Evolutionary conservation across 2,113 vertebrate genomes (phyloP).

Genomic region (Labeo catla): DNA sequence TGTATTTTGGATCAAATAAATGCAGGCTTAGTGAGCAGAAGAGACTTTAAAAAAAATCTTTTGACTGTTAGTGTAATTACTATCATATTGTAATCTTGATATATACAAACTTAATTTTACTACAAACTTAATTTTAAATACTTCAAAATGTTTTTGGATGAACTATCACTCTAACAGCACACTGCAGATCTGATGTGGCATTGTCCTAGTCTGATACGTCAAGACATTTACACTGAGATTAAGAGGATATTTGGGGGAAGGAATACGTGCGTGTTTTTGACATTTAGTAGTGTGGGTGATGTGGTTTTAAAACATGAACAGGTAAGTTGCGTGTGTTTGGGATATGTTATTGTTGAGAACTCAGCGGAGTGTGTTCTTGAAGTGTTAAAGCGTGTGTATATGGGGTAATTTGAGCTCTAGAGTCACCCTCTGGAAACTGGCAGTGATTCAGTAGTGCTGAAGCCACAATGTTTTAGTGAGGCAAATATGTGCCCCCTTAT

Average conservation of each 20-base stretch:
- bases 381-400: neutral
- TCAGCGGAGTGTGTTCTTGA: neutral
- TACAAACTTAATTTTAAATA: neutral
- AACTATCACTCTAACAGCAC: neutral
- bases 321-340: neutral
- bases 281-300: neutral
- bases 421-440: neutral
- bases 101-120: neutral
- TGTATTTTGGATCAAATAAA: too few species aligned
- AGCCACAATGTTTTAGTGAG: neutral
- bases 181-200: neutral
- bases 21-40: too few species aligned
- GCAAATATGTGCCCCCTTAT: neutral
- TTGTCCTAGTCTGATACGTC: neutral
- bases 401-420: constrained; percentile 20
- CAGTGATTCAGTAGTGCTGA: neutral
- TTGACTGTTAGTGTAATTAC: too few species aligned
- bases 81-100: neutral
- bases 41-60: too few species aligned
- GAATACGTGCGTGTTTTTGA: neutral
- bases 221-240: neutral
- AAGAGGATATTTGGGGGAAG: neutral
- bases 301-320: neutral
- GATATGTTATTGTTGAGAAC: neutral
- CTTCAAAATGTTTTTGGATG: neutral